A percentile compares a stretch with the other conserved stretches of the same genome.
Evolutionary conservation across 1,140 invertebrate species (phyloP).

Genomic region (Halyomorpha halys): DNA sequence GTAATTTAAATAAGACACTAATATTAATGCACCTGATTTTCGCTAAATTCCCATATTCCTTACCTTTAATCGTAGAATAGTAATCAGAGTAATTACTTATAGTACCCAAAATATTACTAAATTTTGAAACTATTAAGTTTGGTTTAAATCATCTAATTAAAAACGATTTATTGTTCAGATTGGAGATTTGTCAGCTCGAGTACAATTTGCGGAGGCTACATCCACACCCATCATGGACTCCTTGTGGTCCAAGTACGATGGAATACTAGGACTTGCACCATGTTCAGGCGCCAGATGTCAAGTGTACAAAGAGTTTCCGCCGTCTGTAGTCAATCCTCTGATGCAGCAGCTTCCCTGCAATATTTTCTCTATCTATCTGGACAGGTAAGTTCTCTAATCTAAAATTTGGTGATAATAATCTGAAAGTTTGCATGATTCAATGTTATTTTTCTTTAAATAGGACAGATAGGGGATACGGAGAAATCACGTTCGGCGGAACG

Average conservation of each 20-base stretch:
- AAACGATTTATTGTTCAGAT: not conserved
- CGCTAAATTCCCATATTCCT: too few species aligned
- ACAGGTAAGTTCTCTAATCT: not conserved
- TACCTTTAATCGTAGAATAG: too few species aligned
- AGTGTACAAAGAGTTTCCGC: not conserved
- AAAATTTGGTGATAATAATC: too few species aligned
- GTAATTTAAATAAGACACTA: too few species aligned
- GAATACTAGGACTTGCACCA: not conserved
- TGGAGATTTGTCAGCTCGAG: not conserved
- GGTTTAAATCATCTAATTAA: too few species aligned
- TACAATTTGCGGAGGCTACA: not conserved
- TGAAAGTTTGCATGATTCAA: not conserved
- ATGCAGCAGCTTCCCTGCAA: not conserved
- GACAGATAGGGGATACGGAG: not conserved
- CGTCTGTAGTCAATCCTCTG: not conserved
- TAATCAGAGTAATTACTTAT: too few species aligned
- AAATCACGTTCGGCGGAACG: not conserved
- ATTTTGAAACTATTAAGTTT: too few species aligned
- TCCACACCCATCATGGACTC: not conserved
- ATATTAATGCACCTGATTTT: too few species aligned
- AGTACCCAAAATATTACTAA: too few species aligned
- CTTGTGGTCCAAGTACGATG: not conserved
- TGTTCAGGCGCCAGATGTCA: not conserved
- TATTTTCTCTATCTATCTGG: not conserved
- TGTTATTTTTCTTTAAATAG: not conserved